Base-by-base conservation (phyloP, 2,113 vertebrate genomes). In the Eulemur rufifrons region DNA sequence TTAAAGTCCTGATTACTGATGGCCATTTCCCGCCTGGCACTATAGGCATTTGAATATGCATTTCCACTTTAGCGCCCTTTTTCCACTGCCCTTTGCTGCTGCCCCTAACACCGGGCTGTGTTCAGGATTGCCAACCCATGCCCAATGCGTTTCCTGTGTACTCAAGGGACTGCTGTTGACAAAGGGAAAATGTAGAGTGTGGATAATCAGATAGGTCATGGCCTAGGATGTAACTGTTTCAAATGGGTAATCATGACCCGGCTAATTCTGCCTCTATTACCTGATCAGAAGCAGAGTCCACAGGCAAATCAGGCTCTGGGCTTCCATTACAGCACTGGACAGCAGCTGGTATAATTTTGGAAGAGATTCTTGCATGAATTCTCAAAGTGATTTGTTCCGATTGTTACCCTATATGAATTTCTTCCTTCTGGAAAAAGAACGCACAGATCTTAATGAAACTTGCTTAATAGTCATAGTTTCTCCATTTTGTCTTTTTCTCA, bases 401-500 rank as follows among this genome's bases (percentile, higher is more conserved):
- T 74, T 63, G 50, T 78, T 63, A 39, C 5, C 27, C 74, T 52
- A 47, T 17, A 3, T 45, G 18, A 82, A 85, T 73, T 63, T 68
- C 71, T 21, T 87, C 59, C 54, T 68, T 69, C 80, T 80, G n/a
- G 17, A 13, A 83, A 34, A 92, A 89, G 39, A 86, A 7, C 32
- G 80, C 77, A 63, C 10, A 56, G 84, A 73, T 71, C 61, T 89
- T 86, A 94, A 8, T 54, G 17, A 87, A n/a, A 78, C 23, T 47
- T 86, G 6, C 14, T 52, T 82, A 52, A 23, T 54, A 45, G 12
- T 63, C 47, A 69, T 45, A 52, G 39, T 71, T 89, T 90, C 32
- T 83, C n/a, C 52, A 52, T 92, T 94, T 94, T 73, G 84, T 27
- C 83, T 37, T 96, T 32, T 56, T 61, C 81, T 90, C 34, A 59